Evolutionary conservation across 2,888 invertebrate genomes (phyloP).

Genomic region (Mythimna albipuncta): DNA sequence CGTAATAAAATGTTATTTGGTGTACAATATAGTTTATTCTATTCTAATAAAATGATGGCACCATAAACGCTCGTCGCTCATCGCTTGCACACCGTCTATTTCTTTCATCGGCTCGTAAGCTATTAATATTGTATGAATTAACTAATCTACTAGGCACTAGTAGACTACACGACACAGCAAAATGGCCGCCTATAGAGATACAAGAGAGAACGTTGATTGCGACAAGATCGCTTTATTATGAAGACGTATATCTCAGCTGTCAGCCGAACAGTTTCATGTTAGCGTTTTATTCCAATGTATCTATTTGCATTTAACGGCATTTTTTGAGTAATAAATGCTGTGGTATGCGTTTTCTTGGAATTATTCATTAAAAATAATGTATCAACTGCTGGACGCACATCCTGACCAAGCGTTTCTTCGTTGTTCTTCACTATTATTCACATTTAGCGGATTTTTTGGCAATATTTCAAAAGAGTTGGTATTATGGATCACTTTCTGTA

Average conservation of each 20-base stretch:
- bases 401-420: background rate
- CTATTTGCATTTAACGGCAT: conserved; percentile 35
- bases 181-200: conserved; percentile 47
- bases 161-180: conserved; percentile 19
- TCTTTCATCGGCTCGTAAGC: conserved; percentile 54
- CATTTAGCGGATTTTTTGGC: background rate
- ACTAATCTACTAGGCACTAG: conserved; percentile 44
- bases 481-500: background rate
- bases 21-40: no score
- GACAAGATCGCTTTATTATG: conserved; percentile 34
- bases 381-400: background rate
- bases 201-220: conserved; percentile 53
- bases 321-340: background rate
- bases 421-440: background rate
- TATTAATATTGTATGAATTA: conserved; percentile 59
- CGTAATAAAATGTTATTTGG: no score
- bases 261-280: background rate
- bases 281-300: background rate
- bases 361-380: background rate
- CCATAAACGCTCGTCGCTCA: background rate
- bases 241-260: conserved; percentile 32
- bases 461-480: no score
- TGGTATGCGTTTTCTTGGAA: background rate
- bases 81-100: conserved; percentile 32
- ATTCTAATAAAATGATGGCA: background rate